Evolutionary conservation across 2,113 vertebrate genomes (phyloP).

Genomic region (Chionodraco myersi): DNA sequence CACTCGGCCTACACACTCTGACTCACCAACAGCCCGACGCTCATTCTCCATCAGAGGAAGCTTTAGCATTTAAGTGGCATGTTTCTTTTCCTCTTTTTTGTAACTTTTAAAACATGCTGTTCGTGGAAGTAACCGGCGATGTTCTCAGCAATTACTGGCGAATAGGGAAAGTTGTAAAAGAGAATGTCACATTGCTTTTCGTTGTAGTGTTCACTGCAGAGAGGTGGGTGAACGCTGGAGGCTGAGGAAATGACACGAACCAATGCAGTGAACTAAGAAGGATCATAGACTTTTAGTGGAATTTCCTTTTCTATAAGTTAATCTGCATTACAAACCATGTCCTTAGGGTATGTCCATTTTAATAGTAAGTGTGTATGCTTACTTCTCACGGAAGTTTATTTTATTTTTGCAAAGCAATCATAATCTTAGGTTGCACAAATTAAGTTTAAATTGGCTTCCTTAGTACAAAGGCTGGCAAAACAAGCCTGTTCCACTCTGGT

Average conservation of each 20-base stretch:
- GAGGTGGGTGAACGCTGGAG: slow-evolving; percentile 52
- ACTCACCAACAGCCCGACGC: slow-evolving; percentile 51
- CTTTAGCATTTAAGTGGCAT: background rate
- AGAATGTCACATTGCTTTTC: slow-evolving; percentile 11
- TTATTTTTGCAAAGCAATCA: no score
- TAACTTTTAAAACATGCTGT: slow-evolving; percentile 1
- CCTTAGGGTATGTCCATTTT: slow-evolving; percentile 23
- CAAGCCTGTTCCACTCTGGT: no score
- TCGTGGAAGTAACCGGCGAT: background rate
- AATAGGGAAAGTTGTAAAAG: slow-evolving; percentile 20
- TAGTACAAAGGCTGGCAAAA: no score
- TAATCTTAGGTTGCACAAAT: no score
- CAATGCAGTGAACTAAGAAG: slow-evolving; percentile 33
- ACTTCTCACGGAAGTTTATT: no score
- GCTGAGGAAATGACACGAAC: slow-evolving; percentile 55
- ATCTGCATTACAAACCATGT: slow-evolving; percentile 58
- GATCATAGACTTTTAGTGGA: slow-evolving; percentile 24
- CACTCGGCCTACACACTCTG: slow-evolving; percentile 63
- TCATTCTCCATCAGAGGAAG: slow-evolving; percentile 1
- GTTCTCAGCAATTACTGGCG: background rate
- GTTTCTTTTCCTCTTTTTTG: background rate
- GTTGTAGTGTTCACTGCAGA: slow-evolving; percentile 49
- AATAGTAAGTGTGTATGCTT: slow-evolving; percentile 1
- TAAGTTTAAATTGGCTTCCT: no score
- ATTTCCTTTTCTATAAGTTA: slow-evolving; percentile 46